Evolutionary conservation across 1,140 invertebrate species (phyloP).

Genomic region (Cyclina sinensis): DNA sequence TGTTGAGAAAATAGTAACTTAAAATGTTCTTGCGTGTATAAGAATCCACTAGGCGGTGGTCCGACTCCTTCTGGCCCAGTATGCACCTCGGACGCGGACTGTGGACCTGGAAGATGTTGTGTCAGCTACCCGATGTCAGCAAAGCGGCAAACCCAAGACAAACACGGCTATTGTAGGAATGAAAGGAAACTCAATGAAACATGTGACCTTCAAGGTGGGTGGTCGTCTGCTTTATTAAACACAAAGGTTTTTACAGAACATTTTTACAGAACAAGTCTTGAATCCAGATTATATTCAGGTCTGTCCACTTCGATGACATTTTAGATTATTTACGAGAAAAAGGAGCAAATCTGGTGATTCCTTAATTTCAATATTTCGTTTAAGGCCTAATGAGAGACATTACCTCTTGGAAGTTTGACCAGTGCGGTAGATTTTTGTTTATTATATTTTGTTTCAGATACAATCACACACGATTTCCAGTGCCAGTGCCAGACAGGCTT

Average conservation of each 20-base stretch:
- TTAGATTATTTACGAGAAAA: too few species aligned
- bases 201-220: slow-evolving; percentile 7
- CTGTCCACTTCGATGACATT: too few species aligned
- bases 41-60: slow-evolving; percentile 28
- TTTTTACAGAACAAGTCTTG: too few species aligned
- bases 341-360: too few species aligned
- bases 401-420: too few species aligned
- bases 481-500: slow-evolving; percentile 34
- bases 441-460: slow-evolving; percentile 13
- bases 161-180: slow-evolving; percentile 38
- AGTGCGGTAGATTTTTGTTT: too few species aligned
- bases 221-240: too few species aligned
- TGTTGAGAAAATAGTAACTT: too few species aligned
- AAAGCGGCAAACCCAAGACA: neutral
- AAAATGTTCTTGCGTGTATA: neutral
- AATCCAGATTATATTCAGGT: too few species aligned
- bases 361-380: too few species aligned
- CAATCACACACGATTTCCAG: slow-evolving; percentile 9
- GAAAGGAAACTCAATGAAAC: slow-evolving; percentile 29
- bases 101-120: slow-evolving; percentile 31
- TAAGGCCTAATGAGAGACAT: too few species aligned
- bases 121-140: neutral
- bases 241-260: too few species aligned
- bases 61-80: neutral
- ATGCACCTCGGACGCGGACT: slow-evolving; percentile 2